These are phyloP conservation scores for Cettia cetti DNA, from an alignment of 2,113 vertebrate species.

Conservation along the genomic window DNA sequence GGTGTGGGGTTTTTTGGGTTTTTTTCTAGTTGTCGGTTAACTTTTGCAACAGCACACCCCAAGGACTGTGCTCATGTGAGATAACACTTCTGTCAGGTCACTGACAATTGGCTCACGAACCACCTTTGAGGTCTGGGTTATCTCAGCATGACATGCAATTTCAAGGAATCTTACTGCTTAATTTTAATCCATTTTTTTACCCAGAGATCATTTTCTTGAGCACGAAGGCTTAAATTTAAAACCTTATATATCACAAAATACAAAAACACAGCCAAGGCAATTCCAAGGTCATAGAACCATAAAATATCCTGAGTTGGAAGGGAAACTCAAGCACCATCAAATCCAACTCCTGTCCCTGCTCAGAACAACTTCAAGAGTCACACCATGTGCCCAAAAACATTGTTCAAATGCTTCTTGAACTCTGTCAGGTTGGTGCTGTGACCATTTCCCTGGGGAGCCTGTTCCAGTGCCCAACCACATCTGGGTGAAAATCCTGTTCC, in stretches of 20 bases:
- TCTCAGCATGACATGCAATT: not conserved
- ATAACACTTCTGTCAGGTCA: not conserved
- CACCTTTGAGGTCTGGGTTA: not conserved
- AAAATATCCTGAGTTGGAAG: not conserved
- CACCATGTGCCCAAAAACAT: not conserved
- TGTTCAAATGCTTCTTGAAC: not conserved
- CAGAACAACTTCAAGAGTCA: not conserved
- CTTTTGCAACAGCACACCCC: not conserved
- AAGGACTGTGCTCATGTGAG: not conserved
- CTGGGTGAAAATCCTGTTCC: not conserved
- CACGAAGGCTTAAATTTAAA: not conserved
- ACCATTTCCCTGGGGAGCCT: not conserved
- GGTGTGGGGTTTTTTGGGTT: too few species aligned
- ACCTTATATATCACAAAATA: not conserved
- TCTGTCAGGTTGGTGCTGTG: not conserved
- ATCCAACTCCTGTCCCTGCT: not conserved
- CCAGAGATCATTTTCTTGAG: not conserved
- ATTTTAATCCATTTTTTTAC: not conserved
- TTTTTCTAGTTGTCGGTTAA: not conserved
- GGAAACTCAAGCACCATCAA: not conserved
- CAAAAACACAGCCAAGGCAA: not conserved
- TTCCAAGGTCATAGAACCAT: not conserved
- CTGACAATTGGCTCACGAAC: not conserved
- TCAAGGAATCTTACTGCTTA: not conserved
- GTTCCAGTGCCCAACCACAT: accelerated